Evolutionary conservation across 2,113 vertebrate species (phyloP).

Genomic region (Arizona elegans): DNA sequence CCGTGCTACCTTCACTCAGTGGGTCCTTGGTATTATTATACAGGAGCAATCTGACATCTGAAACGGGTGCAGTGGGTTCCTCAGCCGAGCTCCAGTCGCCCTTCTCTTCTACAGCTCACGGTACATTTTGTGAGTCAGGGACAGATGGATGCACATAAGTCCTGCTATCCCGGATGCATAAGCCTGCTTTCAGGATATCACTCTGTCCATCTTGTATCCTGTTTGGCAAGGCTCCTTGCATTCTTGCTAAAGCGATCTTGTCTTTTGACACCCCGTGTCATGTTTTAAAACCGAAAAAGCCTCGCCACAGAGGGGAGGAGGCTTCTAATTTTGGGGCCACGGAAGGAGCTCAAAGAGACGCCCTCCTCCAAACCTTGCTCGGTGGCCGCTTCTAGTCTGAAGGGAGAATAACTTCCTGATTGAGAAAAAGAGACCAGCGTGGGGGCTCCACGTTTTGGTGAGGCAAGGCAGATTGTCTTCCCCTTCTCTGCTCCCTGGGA

Average conservation of each 20-base stretch:
- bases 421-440: neutral
- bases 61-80: neutral
- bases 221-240: slow-evolving; percentile 56
- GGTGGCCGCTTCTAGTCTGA: neutral
- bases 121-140: neutral
- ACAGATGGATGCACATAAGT: neutral
- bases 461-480: too few species aligned
- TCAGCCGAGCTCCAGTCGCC: neutral
- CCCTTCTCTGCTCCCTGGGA: too few species aligned
- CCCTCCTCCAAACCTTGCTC: neutral
- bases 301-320: neutral
- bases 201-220: slow-evolving; percentile 41
- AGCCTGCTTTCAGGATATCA: neutral
- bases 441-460: neutral
- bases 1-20: neutral
- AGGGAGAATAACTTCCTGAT: neutral
- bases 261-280: slow-evolving; percentile 42
- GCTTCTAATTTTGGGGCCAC: neutral
- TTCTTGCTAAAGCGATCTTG: slow-evolving; percentile 55
- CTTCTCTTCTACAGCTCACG: neutral
- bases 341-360: neutral
- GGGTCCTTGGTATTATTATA: neutral
- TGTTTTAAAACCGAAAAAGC: neutral
- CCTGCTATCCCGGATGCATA: neutral
- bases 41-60: neutral